Conservation (phyloP, 2,888 invertebrate genomes). For the Chrysodeixis includens region DNA sequence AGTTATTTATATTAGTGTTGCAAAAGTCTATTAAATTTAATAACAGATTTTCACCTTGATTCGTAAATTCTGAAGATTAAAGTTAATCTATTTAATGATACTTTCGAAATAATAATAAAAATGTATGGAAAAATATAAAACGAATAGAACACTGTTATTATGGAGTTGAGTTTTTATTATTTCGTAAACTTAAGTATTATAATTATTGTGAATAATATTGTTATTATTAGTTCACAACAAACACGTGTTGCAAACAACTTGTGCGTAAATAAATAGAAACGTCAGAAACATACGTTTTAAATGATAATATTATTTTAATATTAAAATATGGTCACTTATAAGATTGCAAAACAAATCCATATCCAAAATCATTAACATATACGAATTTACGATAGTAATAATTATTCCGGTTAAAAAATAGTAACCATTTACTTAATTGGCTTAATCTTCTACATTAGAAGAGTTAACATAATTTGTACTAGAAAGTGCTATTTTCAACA, state of each 20-base stretch:
- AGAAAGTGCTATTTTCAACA: too few species aligned
- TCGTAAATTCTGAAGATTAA: not conserved
- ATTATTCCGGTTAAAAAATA: too few species aligned
- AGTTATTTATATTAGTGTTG: not conserved
- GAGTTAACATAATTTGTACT: too few species aligned
- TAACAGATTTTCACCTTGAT: conserved; percentile 4
- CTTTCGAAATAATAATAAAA: not conserved
- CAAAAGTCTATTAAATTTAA: not conserved
- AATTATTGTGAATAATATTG: too few species aligned
- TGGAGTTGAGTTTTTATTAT: not conserved
- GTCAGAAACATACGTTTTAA: not conserved
- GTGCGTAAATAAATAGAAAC: not conserved
- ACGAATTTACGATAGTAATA: too few species aligned
- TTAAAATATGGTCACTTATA: too few species aligned
- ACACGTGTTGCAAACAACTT: not conserved
- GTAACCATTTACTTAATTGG: too few species aligned
- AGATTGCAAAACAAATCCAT: too few species aligned
- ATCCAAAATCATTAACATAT: too few species aligned
- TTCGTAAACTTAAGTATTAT: not conserved
- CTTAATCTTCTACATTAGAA: too few species aligned
- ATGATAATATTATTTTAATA: too few species aligned
- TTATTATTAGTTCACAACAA: not conserved
- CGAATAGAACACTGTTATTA: not conserved
- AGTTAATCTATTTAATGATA: not conserved
- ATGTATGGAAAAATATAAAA: not conserved